phyloP scores from a whole-genome alignment of 2,888 invertebrate genomes.

The Graphium colonna region DNA sequence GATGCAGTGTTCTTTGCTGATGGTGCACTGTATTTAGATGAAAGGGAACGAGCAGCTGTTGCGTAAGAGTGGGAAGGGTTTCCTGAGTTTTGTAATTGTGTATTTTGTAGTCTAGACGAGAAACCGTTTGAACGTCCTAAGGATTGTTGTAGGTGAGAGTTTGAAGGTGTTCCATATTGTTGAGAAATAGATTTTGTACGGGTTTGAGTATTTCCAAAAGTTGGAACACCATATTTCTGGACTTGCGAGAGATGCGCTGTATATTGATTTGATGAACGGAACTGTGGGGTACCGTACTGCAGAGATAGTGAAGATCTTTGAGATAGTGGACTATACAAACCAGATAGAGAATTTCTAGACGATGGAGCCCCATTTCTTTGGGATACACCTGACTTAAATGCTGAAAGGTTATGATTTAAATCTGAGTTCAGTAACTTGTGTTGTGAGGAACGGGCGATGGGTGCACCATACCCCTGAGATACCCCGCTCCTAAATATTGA shows the following conservation, averaged over 20 bases:
- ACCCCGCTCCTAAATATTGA: constrained; percentile 17
- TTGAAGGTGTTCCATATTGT: constrained; percentile 45
- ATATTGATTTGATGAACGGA: constrained; percentile 47
- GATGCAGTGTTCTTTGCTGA: constrained; percentile 39
- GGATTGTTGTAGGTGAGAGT: not conserved
- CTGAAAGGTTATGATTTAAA: constrained; percentile 20
- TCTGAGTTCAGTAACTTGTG: constrained; percentile 39
- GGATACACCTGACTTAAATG: constrained; percentile 29
- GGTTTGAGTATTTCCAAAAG: constrained; percentile 33
- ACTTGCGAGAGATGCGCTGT: constrained; percentile 36
- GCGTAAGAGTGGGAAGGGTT: not conserved
- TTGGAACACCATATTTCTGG: constrained; percentile 36
- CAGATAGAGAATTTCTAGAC: constrained; percentile 29
- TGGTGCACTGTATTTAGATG: constrained; percentile 41
- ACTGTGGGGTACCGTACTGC: constrained; percentile 42
- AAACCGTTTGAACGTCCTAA: not conserved
- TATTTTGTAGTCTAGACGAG: not conserved
- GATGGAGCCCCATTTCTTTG: constrained; percentile 35
- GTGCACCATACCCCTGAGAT: constrained; percentile 40
- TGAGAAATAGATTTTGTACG: constrained; percentile 36
- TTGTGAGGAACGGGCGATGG: constrained; percentile 33
- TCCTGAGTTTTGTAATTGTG: not conserved
- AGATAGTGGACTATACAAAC: constrained; percentile 37
- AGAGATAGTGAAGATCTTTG: constrained; percentile 37
- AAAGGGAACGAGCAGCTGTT: constrained; percentile 30